Conservation (phyloP, 2,797 vertebrate species). For the Meriones psammophilus region DNA sequence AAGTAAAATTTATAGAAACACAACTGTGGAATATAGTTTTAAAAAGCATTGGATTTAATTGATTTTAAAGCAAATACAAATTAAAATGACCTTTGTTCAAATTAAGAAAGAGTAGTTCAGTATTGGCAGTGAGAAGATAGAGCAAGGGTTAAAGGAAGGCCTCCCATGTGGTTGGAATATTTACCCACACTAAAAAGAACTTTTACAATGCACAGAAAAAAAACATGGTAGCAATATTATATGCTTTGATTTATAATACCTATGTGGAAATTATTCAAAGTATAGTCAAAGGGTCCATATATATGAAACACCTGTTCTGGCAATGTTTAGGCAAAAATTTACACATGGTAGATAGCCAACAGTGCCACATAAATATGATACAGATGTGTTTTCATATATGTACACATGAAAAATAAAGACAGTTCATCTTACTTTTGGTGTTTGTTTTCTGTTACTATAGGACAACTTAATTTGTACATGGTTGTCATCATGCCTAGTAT, state of each 20-base stretch:
- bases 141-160: background rate
- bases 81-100: conserved; percentile 18
- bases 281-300: background rate
- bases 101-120: conserved; percentile 33
- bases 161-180: background rate
- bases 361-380: background rate
- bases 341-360: background rate
- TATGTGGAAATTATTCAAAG: conserved; percentile 14
- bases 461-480: background rate
- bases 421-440: background rate
- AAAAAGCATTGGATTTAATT: background rate
- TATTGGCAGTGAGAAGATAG: background rate
- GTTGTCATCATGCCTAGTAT: background rate
- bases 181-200: background rate
- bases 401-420: background rate
- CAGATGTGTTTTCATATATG: background rate
- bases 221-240: background rate
- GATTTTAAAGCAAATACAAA: conserved; percentile 33
- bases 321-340: conserved; percentile 36
- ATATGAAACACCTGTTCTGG: background rate
- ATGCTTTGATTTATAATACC: background rate
- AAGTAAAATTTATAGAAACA: conserved; percentile 12
- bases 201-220: background rate
- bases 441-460: background rate
- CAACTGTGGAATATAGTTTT: background rate